Percentiles rank a stretch among this genome's conserved stretches.
Evolutionary conservation across 2,888 invertebrate species (phyloP).

Genomic region (Leptogaster cylindrica): DNA sequence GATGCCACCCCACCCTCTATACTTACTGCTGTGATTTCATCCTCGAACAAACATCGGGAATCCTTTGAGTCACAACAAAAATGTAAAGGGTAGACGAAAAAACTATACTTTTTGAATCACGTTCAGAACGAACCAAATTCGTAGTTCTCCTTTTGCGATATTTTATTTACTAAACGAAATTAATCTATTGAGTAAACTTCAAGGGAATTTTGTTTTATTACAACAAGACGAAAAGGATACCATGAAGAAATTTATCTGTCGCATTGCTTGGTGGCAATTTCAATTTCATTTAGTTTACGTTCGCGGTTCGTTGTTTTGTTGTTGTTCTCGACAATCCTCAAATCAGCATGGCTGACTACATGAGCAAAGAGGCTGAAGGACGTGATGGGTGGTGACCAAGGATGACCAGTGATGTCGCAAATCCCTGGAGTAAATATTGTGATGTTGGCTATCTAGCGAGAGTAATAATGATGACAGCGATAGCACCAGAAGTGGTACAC

Average conservation of each 20-base stretch:
- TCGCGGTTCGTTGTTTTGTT: neutral
- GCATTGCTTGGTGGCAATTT: neutral
- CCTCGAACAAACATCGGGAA: neutral
- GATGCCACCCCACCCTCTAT: neutral
- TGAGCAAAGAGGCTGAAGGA: neutral
- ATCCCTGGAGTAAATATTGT: slow-evolving; percentile 30
- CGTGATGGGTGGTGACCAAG: neutral
- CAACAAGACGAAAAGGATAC: neutral
- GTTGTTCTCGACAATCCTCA: neutral
- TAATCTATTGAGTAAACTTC: slow-evolving; percentile 29
- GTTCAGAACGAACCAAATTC: too few relatives aligned
- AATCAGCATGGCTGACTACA: too few relatives aligned
- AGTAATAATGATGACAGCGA: slow-evolving; percentile 21
- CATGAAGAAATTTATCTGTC: neutral
- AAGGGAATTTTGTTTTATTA: slow-evolving; percentile 1
- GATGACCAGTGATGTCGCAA: slow-evolving; percentile 17
- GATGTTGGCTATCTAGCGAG: slow-evolving; percentile 22
- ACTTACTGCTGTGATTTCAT: neutral
- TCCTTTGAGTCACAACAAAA: neutral
- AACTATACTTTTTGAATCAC: too few relatives aligned
- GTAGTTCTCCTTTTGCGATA: too few relatives aligned
- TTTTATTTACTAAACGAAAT: slow-evolving; percentile 27
- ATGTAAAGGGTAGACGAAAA: neutral
- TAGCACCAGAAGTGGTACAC: neutral
- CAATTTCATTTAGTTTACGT: slow-evolving; percentile 16